Evolutionary conservation across 2,113 vertebrate genomes (phyloP), one percentile per base, ranked within the genome.

Genomic region (Phalacrocorax pelagicus): DNA sequence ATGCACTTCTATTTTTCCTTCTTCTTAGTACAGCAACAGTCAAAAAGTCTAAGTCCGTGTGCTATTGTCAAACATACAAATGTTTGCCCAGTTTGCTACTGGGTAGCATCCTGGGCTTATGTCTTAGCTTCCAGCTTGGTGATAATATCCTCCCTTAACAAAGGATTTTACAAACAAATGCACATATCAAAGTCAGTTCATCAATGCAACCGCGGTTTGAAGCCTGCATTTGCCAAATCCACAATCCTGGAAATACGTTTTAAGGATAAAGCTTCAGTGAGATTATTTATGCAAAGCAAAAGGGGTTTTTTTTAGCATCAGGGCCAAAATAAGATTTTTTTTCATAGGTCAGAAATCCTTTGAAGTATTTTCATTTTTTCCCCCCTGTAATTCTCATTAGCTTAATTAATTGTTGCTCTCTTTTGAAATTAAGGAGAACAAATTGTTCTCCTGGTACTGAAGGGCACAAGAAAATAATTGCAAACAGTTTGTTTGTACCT

Each of bases 401-500:
- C 70, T 93, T 89, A 93, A 92, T 95, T 96, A 93, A 97, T 94
- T 88, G 46, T 90, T 92, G 42, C 59, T 94, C 63, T 92, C 74
- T 69, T 96, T 95, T 88, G 74, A 97, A 95, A 97, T 97, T 96
- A 95, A 74, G 81, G 73, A 75, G 51, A 90, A 81, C 83, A 94
- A 95, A 96, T 95, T 88, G 70, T 92, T 86, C 71, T 52, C 26
- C 67, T 90, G 80, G 54, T 87, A 86, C 62, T 79, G 83, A 91
- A 94, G 74, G 55, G 69, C 42, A 66, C 32, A 66, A 65, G 24
- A 83, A 96, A 96, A 91, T 94, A 88, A 71, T 92, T 88, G 49
- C 29, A 80, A 84, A 73, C 36, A 80, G 17, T 88, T 46, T 87
- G 40, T 78, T 88, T 87, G 67, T 87, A 92, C 90, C 87, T 85